phyloP scores from a whole-genome alignment of 2,888 invertebrate genomes.

The Anoplius nigerrimus region DNA sequence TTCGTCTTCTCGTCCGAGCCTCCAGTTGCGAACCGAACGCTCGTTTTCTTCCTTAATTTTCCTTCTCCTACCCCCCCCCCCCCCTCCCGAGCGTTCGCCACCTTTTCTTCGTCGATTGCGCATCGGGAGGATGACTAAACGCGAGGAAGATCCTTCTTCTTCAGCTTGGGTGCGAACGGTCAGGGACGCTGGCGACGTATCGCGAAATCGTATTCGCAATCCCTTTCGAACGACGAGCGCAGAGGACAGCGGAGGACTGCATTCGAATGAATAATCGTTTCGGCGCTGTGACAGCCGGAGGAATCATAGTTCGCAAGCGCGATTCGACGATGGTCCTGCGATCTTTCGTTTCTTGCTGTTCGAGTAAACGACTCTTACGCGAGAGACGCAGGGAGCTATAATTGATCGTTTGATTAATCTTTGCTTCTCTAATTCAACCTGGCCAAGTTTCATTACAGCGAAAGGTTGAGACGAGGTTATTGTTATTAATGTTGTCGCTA shows the following conservation, averaged over 20 bases:
- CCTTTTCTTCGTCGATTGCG: constrained; percentile 37
- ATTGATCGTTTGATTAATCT: no score
- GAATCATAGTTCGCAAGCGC: no score
- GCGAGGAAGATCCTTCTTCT: constrained; percentile 51
- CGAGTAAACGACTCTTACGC: no score
- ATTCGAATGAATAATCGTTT: constrained; percentile 5
- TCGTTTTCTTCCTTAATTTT: constrained; percentile 4
- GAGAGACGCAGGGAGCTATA: no score
- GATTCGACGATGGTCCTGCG: no score
- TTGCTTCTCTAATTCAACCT: no score
- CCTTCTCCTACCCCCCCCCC: constrained; percentile 8
- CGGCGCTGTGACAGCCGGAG: background rate
- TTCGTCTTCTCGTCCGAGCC: constrained; percentile 47
- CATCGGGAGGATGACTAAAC: constrained; percentile 53
- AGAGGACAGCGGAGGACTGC: no score
- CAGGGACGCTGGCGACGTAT: constrained; percentile 36
- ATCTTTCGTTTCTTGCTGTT: no score
- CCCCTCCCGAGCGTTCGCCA: constrained; percentile 1
- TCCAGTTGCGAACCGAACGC: constrained; percentile 42
- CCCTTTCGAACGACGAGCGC: constrained; percentile 3
- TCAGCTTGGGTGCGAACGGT: constrained; percentile 40
- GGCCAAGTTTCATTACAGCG: no score
- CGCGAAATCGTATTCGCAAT: constrained; percentile 19
- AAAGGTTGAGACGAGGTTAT: no score
- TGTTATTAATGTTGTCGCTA: no score